Base-by-base conservation (phyloP, 2,797 vertebrate species). In the Chelon auratus region DNA sequence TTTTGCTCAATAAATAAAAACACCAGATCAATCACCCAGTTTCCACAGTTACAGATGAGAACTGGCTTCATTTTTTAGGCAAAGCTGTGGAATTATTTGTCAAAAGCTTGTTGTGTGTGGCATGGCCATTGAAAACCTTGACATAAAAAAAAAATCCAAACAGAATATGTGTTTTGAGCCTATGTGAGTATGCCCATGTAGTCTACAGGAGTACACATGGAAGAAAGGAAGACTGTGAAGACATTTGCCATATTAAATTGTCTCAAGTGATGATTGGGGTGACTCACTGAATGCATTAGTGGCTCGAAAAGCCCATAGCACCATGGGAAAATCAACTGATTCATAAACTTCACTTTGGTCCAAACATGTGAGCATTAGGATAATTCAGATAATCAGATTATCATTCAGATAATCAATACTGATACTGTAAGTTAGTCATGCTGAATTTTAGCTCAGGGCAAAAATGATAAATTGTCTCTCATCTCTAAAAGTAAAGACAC, bases 1-100 rank as follows among this genome's bases (percentile, higher is more conserved):
- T 52, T 73, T 66, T 72, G 58, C 70, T 84, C 61, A 72, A 59
- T 68, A 77, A 81, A 87, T 77, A 82, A 85, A 85, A 85, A 84
- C 61, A 84, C 42, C 56, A 26, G 62, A 87, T 84, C 75, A 73
- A 74, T 86, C 78, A 78, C 26, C 51, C n/a, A 13, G 33, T 54
- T 75, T 14, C 45, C 51, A 54, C 15, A 54, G 51, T 68, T 63
- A 68, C 63, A 86, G 30, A 64, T 60, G 63, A 65, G 39, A 42
- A 76, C 9, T 50, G 33, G 39, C 12, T 45, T 74, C 1, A 67
- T 59, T 79, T 72, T 80, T 77, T 56, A 61, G 30, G 13, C 62
- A 66, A 48, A 63, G 45, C 52, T 33, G 51, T 55, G 26, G 53
- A 39, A 73, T 70, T 75, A 17, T 69, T 68, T 52, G 40, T 65